A percentile compares a stretch with the other conserved stretches of the same genome.
Evolutionary conservation across 2,888 invertebrate genomes (phyloP).

Genomic region (Plutella xylostella): DNA sequence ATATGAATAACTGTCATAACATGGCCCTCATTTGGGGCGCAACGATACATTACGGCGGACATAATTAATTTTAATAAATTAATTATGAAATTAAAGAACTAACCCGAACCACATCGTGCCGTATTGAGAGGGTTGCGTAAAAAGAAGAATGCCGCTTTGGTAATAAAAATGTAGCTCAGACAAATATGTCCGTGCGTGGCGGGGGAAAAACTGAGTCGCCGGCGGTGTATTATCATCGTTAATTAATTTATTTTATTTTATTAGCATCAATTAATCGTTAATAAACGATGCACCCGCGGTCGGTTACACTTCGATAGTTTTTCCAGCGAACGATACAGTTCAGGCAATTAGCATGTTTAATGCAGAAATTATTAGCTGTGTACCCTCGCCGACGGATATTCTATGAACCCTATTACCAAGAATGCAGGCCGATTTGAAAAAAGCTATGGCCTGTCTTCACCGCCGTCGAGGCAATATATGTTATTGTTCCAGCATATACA

Average conservation of each 20-base stretch:
- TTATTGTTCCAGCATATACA: too few relatives aligned
- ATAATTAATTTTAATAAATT: conserved; percentile 48
- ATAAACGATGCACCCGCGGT: conserved; percentile 38
- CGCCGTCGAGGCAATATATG: too few relatives aligned
- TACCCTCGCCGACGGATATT: neutral
- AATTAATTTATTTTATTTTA: conserved; percentile 68
- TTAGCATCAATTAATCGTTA: conserved; percentile 61
- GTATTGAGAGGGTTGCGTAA: conserved; percentile 33
- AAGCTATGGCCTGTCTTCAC: neutral
- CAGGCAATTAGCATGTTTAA: conserved; percentile 32
- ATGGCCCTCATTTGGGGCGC: conserved; percentile 35
- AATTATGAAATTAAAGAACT: conserved; percentile 39
- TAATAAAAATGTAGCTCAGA: conserved; percentile 44
- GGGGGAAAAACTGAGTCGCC: conserved; percentile 43
- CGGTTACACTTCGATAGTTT: conserved; percentile 45
- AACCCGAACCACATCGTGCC: conserved; percentile 26
- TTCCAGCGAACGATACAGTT: conserved; percentile 42
- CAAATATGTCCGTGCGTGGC: conserved; percentile 32
- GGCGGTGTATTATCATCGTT: conserved; percentile 58
- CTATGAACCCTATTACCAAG: neutral
- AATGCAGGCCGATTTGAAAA: neutral
- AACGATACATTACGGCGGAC: conserved; percentile 24
- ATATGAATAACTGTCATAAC: conserved; percentile 35
- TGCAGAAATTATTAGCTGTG: conserved; percentile 33
- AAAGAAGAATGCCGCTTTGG: conserved; percentile 37